Evolutionary conservation across 2,888 invertebrate species (phyloP), one percentile per base, ranked within the genome.

Genomic region (Liodrosophila aerea): DNA sequence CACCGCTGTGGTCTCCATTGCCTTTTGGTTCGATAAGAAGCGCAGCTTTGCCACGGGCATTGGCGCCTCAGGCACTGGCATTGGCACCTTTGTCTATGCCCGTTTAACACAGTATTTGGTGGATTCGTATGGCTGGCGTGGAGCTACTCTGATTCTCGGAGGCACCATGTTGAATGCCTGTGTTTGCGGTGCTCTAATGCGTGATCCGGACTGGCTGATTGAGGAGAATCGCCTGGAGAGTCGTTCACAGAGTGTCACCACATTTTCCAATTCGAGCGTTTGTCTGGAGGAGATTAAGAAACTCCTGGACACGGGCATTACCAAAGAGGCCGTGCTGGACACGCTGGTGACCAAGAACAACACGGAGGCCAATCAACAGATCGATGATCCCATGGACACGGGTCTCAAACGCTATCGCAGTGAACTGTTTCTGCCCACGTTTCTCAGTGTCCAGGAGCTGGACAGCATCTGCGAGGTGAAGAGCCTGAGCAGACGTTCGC

Each of bases 11-110:
- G 97, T 97, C 4, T 95, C 95, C 51, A 95, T 97, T 58, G 97
- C 97, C 5, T 97, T 96, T 87, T 97, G 97, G 94, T 97, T 97
- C 89, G 96, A 97, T 81, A 95, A 95, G 89, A 95, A 94, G 85
- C 92, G 97, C 31, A 95, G 95, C 40, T 92, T 97, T 66, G 97
- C 97, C 3, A 96, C 96, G 3, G 96, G 97, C 1, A 91, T 97
- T 52, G 95, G 96, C 1, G 96, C 96, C 0, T 96, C 96, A 76
- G 97, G 97, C 4, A 96, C 96, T 0, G 97, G 97, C 0, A 94
- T 96, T 43, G 97, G 97, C 8, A 97, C 97, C 0, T 96, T 97
- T 83, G 90, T 97, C 0, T 96, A 96, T 87, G 96, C 97, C 5
- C 96, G 96, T 0, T 92, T 97, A 90, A 96, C 96, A 0, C 94